Percentiles rank a stretch among this genome's conserved stretches.
phyloP scores from a whole-genome alignment of 2,888 invertebrate genomes.

The Caenorhabditis wallacei region DNA sequence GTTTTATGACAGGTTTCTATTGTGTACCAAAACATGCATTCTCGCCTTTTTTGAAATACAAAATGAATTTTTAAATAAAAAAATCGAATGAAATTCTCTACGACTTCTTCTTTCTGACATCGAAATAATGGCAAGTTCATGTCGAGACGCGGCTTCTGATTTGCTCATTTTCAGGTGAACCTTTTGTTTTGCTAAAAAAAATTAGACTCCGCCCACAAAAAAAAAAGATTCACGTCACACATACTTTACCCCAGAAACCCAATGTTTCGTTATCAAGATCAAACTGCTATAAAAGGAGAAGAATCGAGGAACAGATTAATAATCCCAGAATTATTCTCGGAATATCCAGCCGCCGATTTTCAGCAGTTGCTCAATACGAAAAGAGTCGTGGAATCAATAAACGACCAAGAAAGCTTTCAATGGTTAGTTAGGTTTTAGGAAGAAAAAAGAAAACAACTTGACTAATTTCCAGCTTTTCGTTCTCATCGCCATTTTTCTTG shows the following conservation, averaged over 20 bases:
- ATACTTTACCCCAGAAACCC: neutral
- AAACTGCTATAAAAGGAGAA: neutral
- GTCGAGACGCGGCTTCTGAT: too few relatives aligned
- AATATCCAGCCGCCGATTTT: neutral
- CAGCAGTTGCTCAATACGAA: neutral
- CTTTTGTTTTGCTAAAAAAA: too few relatives aligned
- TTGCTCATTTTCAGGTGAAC: too few relatives aligned
- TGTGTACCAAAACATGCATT: slow-evolving; percentile 7
- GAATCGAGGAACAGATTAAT: neutral
- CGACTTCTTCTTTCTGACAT: too few relatives aligned
- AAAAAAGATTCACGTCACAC: neutral
- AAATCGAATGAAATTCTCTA: neutral
- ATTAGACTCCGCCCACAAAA: too few relatives aligned
- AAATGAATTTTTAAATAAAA: too few relatives aligned
- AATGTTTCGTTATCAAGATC: neutral
- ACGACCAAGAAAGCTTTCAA: slow-evolving; percentile 16
- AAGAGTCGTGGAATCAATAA: slow-evolving; percentile 5
- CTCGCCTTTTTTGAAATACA: neutral
- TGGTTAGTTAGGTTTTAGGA: neutral
- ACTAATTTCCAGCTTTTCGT: neutral
- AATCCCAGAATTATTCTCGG: neutral
- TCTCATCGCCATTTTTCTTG: neutral
- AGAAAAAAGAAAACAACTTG: neutral
- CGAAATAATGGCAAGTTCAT: too few relatives aligned
- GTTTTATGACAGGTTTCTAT: slow-evolving; percentile 41